These are phyloP conservation scores for Triplophysa bombifrons DNA, from an alignment of 2,797 vertebrate genomes.

Conservation along the genomic window DNA sequence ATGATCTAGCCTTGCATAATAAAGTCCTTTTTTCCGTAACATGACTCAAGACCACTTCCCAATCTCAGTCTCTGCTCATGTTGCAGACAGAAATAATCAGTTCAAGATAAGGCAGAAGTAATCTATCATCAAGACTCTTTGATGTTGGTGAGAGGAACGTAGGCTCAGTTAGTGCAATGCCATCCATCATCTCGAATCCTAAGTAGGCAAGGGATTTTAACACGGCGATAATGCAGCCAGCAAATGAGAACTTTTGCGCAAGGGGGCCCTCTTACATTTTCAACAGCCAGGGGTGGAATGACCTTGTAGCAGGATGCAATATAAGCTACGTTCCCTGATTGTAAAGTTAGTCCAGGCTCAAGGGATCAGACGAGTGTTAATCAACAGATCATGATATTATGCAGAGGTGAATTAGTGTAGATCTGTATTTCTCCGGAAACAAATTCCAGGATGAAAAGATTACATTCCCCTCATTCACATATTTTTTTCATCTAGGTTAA, in stretches of 20 bases:
- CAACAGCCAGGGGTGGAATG: slow-evolving; percentile 49
- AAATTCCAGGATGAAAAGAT: slow-evolving; percentile 13
- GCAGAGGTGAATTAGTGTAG: slow-evolving; percentile 9
- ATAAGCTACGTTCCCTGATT: slow-evolving; percentile 28
- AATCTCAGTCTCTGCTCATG: slow-evolving; percentile 38
- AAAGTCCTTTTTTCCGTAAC: slow-evolving; percentile 54
- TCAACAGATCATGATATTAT: slow-evolving; percentile 32
- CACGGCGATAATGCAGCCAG: slow-evolving; percentile 67
- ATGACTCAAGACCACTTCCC: slow-evolving; percentile 60
- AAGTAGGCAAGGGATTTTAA: slow-evolving; percentile 70
- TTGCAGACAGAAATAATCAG: slow-evolving; percentile 67
- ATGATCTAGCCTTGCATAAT: slow-evolving; percentile 51
- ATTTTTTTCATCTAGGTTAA: slow-evolving; percentile 11
- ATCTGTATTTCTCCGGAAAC: slow-evolving; percentile 8
- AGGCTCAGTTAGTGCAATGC: slow-evolving; percentile 53
- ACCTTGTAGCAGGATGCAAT: slow-evolving; percentile 56
- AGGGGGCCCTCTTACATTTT: slow-evolving; percentile 56
- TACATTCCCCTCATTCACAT: slow-evolving; percentile 15
- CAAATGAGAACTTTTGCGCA: slow-evolving; percentile 55
- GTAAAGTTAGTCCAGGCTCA: slow-evolving; percentile 22
- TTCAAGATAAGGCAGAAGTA: slow-evolving; percentile 66
- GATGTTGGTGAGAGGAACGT: slow-evolving; percentile 56
- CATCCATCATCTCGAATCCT: slow-evolving; percentile 76
- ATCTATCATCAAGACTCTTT: slow-evolving; percentile 67
- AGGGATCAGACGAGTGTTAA: slow-evolving; percentile 25